Percentiles rank a stretch among this genome's conserved stretches.
These are phyloP conservation scores for Cynopterus brachyotis DNA, from an alignment of 2,113 vertebrate genomes.

Conservation along the genomic window DNA sequence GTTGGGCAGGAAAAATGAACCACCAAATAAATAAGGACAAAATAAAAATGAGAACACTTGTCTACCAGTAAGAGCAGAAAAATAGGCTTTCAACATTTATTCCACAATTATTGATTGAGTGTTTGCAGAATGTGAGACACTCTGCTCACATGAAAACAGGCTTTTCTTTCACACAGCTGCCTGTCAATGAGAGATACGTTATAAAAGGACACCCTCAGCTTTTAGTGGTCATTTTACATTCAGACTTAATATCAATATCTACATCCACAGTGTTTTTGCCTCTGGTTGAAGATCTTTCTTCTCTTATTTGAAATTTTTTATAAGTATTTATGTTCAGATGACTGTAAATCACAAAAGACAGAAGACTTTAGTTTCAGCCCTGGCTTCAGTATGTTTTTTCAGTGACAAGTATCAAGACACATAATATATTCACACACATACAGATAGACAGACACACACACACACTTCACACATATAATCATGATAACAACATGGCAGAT, in stretches of 20 bases:
- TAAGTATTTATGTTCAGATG: background rate
- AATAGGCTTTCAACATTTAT: constrained; percentile 64
- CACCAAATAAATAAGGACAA: constrained; percentile 29
- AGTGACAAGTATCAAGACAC: background rate
- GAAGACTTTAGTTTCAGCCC: background rate
- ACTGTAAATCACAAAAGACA: background rate
- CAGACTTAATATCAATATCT: background rate
- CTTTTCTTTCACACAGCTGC: constrained; percentile 24
- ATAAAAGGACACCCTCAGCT: constrained; percentile 49
- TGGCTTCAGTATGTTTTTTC: background rate
- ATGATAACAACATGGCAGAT: background rate
- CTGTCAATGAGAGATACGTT: constrained; percentile 3
- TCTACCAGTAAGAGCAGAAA: constrained; percentile 49
- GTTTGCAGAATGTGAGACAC: constrained; percentile 11
- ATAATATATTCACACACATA: background rate
- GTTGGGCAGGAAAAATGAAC: background rate
- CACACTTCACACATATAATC: background rate
- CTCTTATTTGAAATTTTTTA: constrained; percentile 8
- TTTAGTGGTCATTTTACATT: constrained; percentile 53
- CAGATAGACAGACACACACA: background rate
- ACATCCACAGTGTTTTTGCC: background rate
- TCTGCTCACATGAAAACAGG: constrained; percentile 32
- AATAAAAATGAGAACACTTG: constrained; percentile 59
- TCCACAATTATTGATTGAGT: constrained; percentile 63
- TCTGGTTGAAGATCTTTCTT: background rate